These are phyloP conservation scores for Centrocercus urophasianus DNA, from an alignment of 2,113 vertebrate genomes.

Conservation along the genomic window DNA sequence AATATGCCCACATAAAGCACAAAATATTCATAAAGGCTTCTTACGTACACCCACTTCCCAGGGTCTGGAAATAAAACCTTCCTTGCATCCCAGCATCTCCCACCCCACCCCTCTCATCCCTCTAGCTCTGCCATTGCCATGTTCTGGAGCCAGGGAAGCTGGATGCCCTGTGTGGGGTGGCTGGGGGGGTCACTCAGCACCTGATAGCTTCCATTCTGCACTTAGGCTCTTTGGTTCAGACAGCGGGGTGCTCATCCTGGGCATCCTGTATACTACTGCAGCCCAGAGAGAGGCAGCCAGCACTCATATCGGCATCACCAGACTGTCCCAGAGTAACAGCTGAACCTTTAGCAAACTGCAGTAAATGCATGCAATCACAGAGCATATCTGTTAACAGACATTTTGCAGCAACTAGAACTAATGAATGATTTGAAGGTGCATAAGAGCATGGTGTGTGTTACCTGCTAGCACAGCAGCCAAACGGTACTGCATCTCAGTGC, in stretches of 20 bases:
- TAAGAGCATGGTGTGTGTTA: not conserved
- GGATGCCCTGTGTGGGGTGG: not conserved
- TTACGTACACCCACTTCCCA: not conserved
- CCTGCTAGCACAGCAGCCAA: not conserved
- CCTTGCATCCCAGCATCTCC: not conserved
- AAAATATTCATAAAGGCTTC: not conserved
- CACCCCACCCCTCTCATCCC: not conserved
- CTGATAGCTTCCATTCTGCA: slow-evolving; percentile 3
- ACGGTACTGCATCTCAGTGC: not conserved
- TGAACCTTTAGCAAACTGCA: not conserved
- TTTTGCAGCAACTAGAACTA: not conserved
- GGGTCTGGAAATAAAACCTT: not conserved
- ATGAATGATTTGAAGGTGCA: not conserved
- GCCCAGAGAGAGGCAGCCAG: not conserved
- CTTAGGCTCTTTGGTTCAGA: slow-evolving; percentile 13
- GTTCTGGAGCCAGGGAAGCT: slow-evolving; percentile 48
- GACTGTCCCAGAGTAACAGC: not conserved
- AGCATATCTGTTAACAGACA: not conserved
- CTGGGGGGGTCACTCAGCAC: slow-evolving; percentile 19
- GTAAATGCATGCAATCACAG: not conserved
- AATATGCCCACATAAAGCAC: not conserved
- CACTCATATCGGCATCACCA: not conserved
- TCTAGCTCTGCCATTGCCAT: slow-evolving; percentile 20
- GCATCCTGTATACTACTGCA: not conserved
- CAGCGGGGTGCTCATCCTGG: not conserved